These are phyloP conservation scores for Lordiphosa collinella DNA, from an alignment of 1,140 invertebrate genomes.

Conservation along the genomic window DNA sequence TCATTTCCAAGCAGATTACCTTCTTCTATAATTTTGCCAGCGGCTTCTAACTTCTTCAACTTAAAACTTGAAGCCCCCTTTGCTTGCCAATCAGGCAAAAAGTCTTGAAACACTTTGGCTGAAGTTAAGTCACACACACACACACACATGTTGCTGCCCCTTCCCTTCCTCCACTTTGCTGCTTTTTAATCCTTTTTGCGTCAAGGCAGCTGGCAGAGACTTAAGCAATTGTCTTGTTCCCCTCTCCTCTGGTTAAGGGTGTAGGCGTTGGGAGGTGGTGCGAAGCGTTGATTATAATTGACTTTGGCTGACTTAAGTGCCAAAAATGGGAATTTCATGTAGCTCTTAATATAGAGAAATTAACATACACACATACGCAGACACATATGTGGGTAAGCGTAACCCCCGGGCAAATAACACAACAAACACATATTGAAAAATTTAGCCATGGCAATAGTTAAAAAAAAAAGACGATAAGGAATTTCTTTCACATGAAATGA, in stretches of 20 bases:
- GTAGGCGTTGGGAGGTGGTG: background rate
- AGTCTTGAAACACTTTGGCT: conserved; percentile 66
- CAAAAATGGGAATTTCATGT: conserved; percentile 71
- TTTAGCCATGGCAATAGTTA: conserved; percentile 6
- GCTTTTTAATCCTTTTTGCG: conserved; percentile 66
- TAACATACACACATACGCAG: conserved; percentile 8
- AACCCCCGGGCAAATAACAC: conserved; percentile 7
- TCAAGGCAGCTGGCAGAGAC: conserved; percentile 2
- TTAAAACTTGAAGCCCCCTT: background rate
- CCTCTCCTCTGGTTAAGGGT: background rate
- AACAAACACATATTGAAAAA: background rate
- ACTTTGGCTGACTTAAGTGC: conserved; percentile 74
- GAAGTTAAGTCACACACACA: conserved; percentile 40
- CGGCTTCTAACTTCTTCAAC: conserved; percentile 1
- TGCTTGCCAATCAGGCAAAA: conserved; percentile 55
- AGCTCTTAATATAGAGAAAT: conserved; percentile 15
- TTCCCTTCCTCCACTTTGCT: conserved; percentile 7
- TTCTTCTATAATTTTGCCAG: background rate
- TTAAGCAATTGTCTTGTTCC: conserved; percentile 28
- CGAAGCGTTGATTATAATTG: conserved; percentile 69
- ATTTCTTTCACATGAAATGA: conserved; percentile 36
- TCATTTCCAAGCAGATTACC: background rate
- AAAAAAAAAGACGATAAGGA: too few species aligned
- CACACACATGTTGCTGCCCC: conserved; percentile 1
- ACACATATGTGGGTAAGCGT: conserved; percentile 18